Evolutionary conservation across 2,113 vertebrate genomes (phyloP), one percentile per base, ranked within the genome.

Genomic region (Antigone vipio): DNA sequence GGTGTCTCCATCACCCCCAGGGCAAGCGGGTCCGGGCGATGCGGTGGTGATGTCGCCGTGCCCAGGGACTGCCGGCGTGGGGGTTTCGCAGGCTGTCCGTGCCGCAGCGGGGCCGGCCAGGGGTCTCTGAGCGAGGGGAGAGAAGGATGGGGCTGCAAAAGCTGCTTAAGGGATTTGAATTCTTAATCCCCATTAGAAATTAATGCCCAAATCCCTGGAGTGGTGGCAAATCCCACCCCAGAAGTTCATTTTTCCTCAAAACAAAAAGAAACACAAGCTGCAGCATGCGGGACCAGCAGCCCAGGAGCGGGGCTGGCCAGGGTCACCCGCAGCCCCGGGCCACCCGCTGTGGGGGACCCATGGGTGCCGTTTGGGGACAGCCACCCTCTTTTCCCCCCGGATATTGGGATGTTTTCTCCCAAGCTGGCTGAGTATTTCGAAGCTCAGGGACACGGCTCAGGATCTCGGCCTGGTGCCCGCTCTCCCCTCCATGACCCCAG

Each of bases 151-250:
- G 91, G 77, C 67, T 82, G 77, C 66, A 32, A 96, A 97, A 97
- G 94, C 97, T 89, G 92, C 97, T 96, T 96, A 97, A 95, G 76
- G 79, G 97, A 96, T 96, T 97, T 92, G 88, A 71, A 87, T 87
- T 80, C 85, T 96, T 95, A 97, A 96, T 94, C 92, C 47, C 96
- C 95, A 91, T 96, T 93, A 96, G 93, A 95, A 96, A 97, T 93
- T 69, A 91, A 92, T 87, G 91, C 84, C 80, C 95, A 94, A 97
- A 97, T 95, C 92, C 94, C 92, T 24, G 40, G 64, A 78, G 47
- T 88, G 80, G 49, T 40, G 58, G 91, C n/a, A 97, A 97, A 97
- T 97, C 93, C 93, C 83, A 78, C 73, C 49, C 76, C 56, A 92
- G 75, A 89, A 95, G 66, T 94, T 94, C 21, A 75, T 95, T 89